Evolutionary conservation across 2,113 vertebrate species (phyloP), one percentile per base, ranked within the genome.

Genomic region (Scomber japonicus): DNA sequence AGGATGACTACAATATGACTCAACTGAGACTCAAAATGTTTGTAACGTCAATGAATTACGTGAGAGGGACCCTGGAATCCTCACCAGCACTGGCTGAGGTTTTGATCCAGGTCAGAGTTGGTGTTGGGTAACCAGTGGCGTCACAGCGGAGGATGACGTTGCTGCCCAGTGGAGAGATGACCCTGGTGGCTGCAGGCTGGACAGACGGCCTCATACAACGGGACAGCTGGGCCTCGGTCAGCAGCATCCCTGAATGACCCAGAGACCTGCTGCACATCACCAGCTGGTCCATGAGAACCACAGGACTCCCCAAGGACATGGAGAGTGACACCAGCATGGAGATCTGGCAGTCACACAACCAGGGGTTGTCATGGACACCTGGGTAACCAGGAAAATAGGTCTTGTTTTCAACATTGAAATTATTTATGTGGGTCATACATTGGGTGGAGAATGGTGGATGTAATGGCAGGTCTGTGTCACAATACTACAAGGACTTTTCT

Each of bases 331-430:
- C 95, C 45, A 97, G 74, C 87, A 96, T 94, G 71, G 96, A 96
- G 90, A 99, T 97, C 68, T 95, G 96, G 55, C 97, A 99, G 91
- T 99, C 96, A 81, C 98, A 98, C 85, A 95, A 91, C 97, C 97
- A 99, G 2, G 96, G 96, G 80, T 99, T 99, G 91, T 99, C 98
- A 88, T 98, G 97, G 54, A 99, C 92, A 92, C 97, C 97, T 99
- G 51, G 35, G 16, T 63, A 69, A 21, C 31, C 44, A 75, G 51
- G 16, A 85, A 0, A 75, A 49, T 80, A 50, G 13, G 4, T n/a
- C 4, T 6, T 44, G n/a, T 65, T 80, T 71, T 24, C 12, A 31
- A 24, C 15, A 54, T 24, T 45, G 35, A 15, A 24, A n/a, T 50
- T 55, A 46, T 64, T 46, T 6, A 56, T 62, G 1, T 8, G 11